Conservation (phyloP, 1,140 invertebrate genomes). For the Neodiprion lecontei region DNA sequence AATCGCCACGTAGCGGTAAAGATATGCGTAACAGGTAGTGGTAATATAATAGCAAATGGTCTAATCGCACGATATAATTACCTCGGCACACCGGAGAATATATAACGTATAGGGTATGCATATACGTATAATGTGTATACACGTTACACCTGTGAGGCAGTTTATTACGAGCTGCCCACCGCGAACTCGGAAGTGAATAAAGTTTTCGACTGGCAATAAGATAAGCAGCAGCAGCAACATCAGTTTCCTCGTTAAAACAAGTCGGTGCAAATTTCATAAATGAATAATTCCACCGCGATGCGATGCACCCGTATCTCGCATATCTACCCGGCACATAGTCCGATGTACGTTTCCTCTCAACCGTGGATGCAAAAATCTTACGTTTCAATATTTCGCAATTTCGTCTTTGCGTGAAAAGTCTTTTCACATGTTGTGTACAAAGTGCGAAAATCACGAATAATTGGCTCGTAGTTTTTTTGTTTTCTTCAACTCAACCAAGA, state of each 20-base stretch:
- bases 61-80: too few species aligned
- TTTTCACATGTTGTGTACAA: too few species aligned
- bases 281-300: neutral
- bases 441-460: too few species aligned
- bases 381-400: neutral
- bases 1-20: too few species aligned
- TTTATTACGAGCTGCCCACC: neutral
- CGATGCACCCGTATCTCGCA: neutral
- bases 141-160: too few species aligned
- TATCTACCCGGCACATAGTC: neutral
- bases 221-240: neutral
- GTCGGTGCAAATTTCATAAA: neutral
- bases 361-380: neutral
- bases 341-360: neutral
- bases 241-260: neutral
- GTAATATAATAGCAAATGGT: too few species aligned
- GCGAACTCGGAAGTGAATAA: constrained; percentile 2
- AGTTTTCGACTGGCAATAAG: neutral
- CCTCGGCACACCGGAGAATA: too few species aligned
- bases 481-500: too few species aligned
- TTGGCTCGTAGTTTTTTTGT: too few species aligned
- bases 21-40: too few species aligned
- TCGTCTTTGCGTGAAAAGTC: neutral
- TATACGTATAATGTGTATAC: too few species aligned
- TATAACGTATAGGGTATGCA: too few species aligned